Evolutionary conservation across 2,113 vertebrate species (phyloP).

Genomic region (Toxotes jaculatrix): DNA sequence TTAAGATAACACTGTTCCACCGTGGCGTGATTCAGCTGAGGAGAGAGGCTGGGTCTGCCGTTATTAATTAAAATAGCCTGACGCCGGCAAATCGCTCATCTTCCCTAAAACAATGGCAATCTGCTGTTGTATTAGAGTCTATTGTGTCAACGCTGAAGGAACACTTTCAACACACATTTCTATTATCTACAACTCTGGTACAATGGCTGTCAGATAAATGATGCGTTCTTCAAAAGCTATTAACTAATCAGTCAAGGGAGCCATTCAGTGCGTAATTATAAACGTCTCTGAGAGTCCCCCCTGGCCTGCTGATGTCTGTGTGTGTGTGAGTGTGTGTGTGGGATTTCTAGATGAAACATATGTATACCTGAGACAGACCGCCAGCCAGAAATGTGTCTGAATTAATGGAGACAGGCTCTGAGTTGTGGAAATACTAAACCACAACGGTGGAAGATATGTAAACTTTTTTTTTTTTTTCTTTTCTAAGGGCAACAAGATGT

Average conservation of each 20-base stretch:
- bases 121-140: not conserved
- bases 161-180: constrained; percentile 30
- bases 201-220: constrained; percentile 34
- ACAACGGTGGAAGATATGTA: not conserved
- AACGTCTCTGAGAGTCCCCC: constrained; percentile 20
- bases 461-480: too few relatives aligned
- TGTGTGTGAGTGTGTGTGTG: too few relatives aligned
- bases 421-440: not conserved
- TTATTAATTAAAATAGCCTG: constrained; percentile 27
- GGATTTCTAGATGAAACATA: constrained; percentile 20
- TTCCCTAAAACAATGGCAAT: constrained; percentile 43
- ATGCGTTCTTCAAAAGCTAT: constrained; percentile 37
- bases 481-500: not conserved
- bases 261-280: constrained; percentile 36
- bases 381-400: not conserved
- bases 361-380: not conserved
- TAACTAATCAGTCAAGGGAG: constrained; percentile 48
- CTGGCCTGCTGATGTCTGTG: constrained; percentile 6
- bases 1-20: constrained; percentile 30
- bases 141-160: constrained; percentile 10
- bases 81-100: constrained; percentile 11
- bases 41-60: constrained; percentile 7
- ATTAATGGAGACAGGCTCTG: not conserved
- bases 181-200: constrained; percentile 18
- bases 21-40: not conserved